phyloP scores from a whole-genome alignment of 1,140 invertebrate species.

The Apis mellifera region Amel_HAv3.1 CM009934.2:4886001-4886500 shows the following conservation, averaged over 20 bases:
- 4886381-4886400: conserved; percentile 2
- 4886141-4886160: too few relatives aligned
- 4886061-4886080: too few relatives aligned
- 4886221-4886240: conserved; percentile 8
- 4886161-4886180: too few relatives aligned
- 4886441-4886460: conserved; percentile 5
- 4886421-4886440: neutral
- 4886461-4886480: neutral
- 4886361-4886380: conserved; percentile 35
- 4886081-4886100: too few relatives aligned
- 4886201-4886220: too few relatives aligned
- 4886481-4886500: neutral
- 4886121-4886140: too few relatives aligned
- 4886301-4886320: conserved; percentile 34
- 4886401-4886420: conserved; percentile 30
- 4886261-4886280: neutral
- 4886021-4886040: too few relatives aligned
- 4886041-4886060: too few relatives aligned
- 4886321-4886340: neutral
- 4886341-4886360: neutral
- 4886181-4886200: too few relatives aligned
- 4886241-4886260: neutral
- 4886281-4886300: conserved; percentile 32
- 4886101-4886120: too few relatives aligned
- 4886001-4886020: too few relatives aligned